Evolutionary conservation across 2,797 vertebrate species (phyloP).

Genomic region (Paguma larvata): DNA sequence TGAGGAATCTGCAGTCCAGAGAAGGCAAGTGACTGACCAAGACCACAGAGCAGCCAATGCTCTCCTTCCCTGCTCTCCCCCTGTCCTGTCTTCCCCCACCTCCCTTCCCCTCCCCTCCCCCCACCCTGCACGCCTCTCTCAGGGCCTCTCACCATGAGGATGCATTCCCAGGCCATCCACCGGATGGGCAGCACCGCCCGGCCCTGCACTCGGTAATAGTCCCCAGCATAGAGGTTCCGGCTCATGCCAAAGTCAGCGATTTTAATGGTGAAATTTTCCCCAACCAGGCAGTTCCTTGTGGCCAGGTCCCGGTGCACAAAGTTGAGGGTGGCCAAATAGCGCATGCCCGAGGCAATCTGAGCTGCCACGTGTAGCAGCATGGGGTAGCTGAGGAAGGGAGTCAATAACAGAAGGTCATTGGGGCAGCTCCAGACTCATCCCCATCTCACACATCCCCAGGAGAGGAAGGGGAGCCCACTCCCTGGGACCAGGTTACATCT

Average conservation of each 20-base stretch:
- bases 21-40: background rate
- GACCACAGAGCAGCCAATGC: background rate
- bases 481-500: background rate
- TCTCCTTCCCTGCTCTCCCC: no score
- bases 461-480: background rate
- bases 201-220: constrained; percentile 97
- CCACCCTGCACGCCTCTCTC: background rate
- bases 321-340: constrained; percentile 95
- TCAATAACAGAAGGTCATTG: background rate
- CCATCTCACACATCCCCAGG: background rate
- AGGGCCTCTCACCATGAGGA: constrained; percentile 92
- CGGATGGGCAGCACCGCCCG: constrained; percentile 96
- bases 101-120: no score
- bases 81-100: background rate
- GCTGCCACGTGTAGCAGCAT: constrained; percentile 94
- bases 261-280: constrained; percentile 94
- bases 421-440: background rate
- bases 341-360: constrained; percentile 97
- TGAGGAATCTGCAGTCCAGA: background rate
- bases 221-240: constrained; percentile 94
- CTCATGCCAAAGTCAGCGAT: constrained; percentile 98
- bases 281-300: constrained; percentile 96
- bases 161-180: constrained; percentile 99
- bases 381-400: constrained; percentile 90
- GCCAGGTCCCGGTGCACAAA: constrained; percentile 97